Evolutionary conservation across 2,888 invertebrate species (phyloP), one percentile per base, ranked within the genome.

Genomic region (Euzophera pinguis): DNA sequence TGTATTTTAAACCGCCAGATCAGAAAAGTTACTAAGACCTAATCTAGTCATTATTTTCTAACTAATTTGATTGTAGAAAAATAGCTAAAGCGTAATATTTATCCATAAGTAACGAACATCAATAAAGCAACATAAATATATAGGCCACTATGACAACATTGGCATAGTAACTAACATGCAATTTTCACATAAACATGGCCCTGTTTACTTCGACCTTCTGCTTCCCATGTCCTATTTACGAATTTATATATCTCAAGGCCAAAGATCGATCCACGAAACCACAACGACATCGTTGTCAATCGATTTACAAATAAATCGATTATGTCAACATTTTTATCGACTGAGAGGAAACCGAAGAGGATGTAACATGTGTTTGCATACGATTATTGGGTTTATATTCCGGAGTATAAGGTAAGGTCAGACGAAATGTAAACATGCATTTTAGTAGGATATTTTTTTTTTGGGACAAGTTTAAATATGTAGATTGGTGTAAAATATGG

Each of bases 171-270:
- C n/a, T 22, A 41, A 22, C 7, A 12, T 37, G 17, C 22, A 35
- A 17, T 17, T 37, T 48, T 12, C 35, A 16, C 35, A 16, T 35
- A 16, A 34, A 45, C 34, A 58, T 62, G 60, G 17, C 42, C 6
- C 22, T 37, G 12, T 49, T 38, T 14, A 49, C 48, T 10, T 27
- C 62, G 65, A 65, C 67, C 67, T 71, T 67, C 65, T 56, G 61
- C 62, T 71, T 75, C 69, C 76, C 67, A 70, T 73, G 73, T 68
- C 65, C 73, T 55, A 74, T 69, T 70, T 73, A 59, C 53, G 45
- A 52, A 50, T 35, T 51, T 50, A 47, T 57, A 22, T 64, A 57
- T 55, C 55, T 47, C 63, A 71, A 71, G 67, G 69, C 60, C 60
- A 13, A 14, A 47, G 37, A 47, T 56, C 43, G 43, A 34, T 53